Percentiles rank a stretch among this genome's conserved stretches.
Evolutionary conservation across 2,888 invertebrate genomes (phyloP).

Genomic region (Nasonia oneida): DNA sequence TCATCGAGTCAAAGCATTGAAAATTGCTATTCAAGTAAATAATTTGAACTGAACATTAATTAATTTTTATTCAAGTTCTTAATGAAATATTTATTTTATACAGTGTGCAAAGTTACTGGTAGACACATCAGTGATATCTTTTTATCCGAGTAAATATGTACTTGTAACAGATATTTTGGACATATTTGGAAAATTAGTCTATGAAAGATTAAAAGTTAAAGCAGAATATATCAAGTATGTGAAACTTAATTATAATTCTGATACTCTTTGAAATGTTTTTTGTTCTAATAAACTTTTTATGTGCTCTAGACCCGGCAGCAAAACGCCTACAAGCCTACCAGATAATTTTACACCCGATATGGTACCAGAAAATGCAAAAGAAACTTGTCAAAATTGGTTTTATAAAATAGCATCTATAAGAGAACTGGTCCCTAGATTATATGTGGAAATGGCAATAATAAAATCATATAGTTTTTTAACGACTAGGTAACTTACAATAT

Average conservation of each 20-base stretch:
- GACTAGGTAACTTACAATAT: slow-evolving; percentile 46
- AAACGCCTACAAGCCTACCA: slow-evolving; percentile 80
- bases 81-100: slow-evolving; percentile 65
- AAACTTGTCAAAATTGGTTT: slow-evolving; percentile 99
- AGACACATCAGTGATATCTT: slow-evolving; percentile 93
- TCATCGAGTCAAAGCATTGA: slow-evolving; percentile 96
- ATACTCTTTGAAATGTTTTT: slow-evolving; percentile 13
- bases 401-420: slow-evolving; percentile 98
- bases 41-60: neutral
- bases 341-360: slow-evolving; percentile 88
- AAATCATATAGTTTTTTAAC: slow-evolving; percentile 85
- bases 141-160: slow-evolving; percentile 99
- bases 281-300: slow-evolving; percentile 36
- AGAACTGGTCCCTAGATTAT: slow-evolving; percentile 95
- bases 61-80: slow-evolving; percentile 20
- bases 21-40: slow-evolving; percentile 92
- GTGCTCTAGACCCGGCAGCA: slow-evolving; percentile 80
- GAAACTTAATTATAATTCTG: neutral
- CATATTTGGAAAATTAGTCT: slow-evolving; percentile 95
- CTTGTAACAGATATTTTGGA: slow-evolving; percentile 97
- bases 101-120: slow-evolving; percentile 95
- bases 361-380: slow-evolving; percentile 93
- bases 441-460: slow-evolving; percentile 95
- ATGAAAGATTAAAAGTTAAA: slow-evolving; percentile 90
- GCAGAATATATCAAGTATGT: slow-evolving; percentile 83